A percentile compares a stretch with the other conserved stretches of the same genome.
Evolutionary conservation across 2,113 vertebrate genomes (phyloP).

Genomic region (Falco punctatus): DNA sequence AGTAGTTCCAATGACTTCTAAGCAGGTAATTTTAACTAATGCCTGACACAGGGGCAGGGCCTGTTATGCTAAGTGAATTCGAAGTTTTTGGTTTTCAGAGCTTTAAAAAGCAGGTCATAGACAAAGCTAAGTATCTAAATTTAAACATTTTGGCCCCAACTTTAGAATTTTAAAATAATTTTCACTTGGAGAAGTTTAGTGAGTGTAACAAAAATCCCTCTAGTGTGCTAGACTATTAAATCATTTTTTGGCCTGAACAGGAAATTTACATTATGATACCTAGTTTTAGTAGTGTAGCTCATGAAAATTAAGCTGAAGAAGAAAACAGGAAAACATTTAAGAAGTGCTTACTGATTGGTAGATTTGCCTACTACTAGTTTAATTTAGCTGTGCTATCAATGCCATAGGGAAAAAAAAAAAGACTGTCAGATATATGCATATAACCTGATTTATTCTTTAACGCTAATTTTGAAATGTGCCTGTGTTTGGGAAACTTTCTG

Average conservation of each 20-base stretch:
- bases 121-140: background rate
- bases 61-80: background rate
- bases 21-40: background rate
- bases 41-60: background rate
- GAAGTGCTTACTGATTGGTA: background rate
- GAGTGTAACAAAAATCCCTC: background rate
- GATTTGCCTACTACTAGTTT: background rate
- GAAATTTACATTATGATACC: background rate
- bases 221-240: background rate
- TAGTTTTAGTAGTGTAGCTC: background rate
- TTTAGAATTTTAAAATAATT: background rate
- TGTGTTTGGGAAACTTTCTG: background rate
- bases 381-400: background rate
- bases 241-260: background rate
- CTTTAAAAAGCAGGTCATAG: background rate
- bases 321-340: background rate
- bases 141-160: background rate
- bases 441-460: background rate
- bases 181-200: background rate
- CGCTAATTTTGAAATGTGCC: background rate
- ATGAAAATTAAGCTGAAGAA: background rate
- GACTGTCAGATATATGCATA: background rate
- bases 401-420: background rate
- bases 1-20: background rate
- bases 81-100: background rate